Percentiles rank a stretch among this genome's conserved stretches.
phyloP scores from a whole-genome alignment of 2,888 invertebrate species.

The Aproaerema taeniolella region DNA sequence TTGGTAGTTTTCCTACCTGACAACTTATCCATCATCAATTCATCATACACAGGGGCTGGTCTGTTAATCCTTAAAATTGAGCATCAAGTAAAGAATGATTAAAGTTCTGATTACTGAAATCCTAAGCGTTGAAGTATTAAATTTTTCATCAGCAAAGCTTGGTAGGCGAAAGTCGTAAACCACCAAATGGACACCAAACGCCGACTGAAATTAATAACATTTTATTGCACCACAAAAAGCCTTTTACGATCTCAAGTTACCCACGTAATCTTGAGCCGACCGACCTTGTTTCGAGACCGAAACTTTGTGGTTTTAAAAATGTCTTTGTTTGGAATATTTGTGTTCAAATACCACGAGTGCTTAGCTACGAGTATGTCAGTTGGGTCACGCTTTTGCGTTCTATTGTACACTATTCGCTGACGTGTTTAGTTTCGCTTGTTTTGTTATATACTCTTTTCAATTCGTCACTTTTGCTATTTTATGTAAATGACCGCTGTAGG shows the following conservation, averaged over 20 bases:
- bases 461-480: conserved; percentile 30
- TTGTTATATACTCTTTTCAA: conserved; percentile 3
- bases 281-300: conserved; percentile 49
- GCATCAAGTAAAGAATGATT: no score
- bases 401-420: conserved; percentile 18
- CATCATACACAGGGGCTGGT: no score
- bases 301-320: conserved; percentile 42
- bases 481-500: conserved; percentile 29
- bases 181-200: no score
- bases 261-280: no score
- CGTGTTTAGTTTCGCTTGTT: conserved; percentile 14
- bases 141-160: no score
- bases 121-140: no score
- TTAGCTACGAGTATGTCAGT: conserved; percentile 52
- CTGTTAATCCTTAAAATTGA: no score
- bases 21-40: no score
- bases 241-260: conserved; percentile 17
- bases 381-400: conserved; percentile 40
- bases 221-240: conserved; percentile 18
- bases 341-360: conserved; percentile 53
- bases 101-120: no score
- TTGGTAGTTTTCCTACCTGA: no score
- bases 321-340: conserved; percentile 47
- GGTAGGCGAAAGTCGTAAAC: no score
- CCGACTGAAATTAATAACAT: no score